Evolutionary conservation across 1,140 invertebrate genomes (phyloP), one percentile per base, ranked within the genome.

Genomic region (Eciton burchellii): DNA sequence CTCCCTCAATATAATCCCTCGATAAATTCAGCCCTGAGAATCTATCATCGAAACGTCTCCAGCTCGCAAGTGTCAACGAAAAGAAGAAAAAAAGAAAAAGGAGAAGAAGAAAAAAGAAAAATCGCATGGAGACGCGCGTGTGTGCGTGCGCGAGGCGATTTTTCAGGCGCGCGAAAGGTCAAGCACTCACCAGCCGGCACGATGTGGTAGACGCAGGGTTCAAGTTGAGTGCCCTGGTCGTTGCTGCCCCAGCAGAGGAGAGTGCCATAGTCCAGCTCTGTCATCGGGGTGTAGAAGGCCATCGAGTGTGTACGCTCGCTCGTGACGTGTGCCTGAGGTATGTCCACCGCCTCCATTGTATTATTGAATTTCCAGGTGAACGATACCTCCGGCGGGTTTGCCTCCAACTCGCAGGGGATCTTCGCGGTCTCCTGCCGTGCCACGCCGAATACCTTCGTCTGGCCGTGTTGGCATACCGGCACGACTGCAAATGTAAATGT

Each of bases 301-400:
- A 95, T 93, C 83, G 96, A 96, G n/a, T 94, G 92, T 8, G 94
- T 94, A n/a, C 94, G 94, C 66, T 96, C 96, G 66, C 93, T 94
- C 74, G 93, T 93, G 68, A 96, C 94, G 76, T 95, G 94, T 45
- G 94, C 95, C 60, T 95, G 94, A 0, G 95, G 95, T 84, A 97
- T 95, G 90, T 97, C 96, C 70, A 96, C 94, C 4, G 95, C 95
- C 76, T 96, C 96, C 81, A 95, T 95, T 74, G 94, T 96, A 89
- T 96, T 97, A 93, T 97, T 97, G 93, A 97, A 97, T 92, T 96
- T 96, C 97, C 97, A 97, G 54, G 94, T 95, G 91, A 97, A 97
- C 79, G 93, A 94, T 9, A 97, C 94, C 79, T 96, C 95, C 84
- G 95, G 93, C 3, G 97, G 97, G 93, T 98, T 98, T n/a, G 97